phyloP scores from a whole-genome alignment of 2,113 vertebrate genomes.

The Gymnorhina tibicen region DNA sequence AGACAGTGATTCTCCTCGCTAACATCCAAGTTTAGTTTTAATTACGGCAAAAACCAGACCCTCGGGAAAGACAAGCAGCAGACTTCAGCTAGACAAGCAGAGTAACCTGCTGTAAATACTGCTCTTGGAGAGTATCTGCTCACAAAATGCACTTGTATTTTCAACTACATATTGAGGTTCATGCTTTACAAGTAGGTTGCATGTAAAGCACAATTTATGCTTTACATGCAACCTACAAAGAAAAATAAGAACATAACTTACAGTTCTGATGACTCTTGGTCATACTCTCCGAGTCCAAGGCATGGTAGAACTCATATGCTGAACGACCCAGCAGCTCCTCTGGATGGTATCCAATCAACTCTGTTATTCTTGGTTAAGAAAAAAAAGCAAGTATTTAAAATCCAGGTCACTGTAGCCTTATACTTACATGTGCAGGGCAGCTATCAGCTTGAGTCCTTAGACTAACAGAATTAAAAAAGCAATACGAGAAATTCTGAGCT shows the following conservation, averaged over 20 bases:
- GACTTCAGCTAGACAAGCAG: not conserved
- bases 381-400: not conserved
- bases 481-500: not conserved
- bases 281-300: slow-evolving; percentile 83
- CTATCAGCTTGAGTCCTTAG: not conserved
- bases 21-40: not conserved
- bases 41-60: not conserved
- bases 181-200: too few species aligned
- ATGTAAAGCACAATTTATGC: not conserved
- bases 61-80: not conserved
- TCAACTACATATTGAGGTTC: not conserved
- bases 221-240: not conserved
- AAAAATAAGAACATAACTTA: slow-evolving; percentile 64
- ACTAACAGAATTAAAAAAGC: not conserved
- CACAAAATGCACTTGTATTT: not conserved
- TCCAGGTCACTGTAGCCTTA: not conserved
- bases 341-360: slow-evolving; percentile 86
- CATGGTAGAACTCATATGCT: slow-evolving; percentile 90
- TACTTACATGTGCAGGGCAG: not conserved
- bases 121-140: not conserved
- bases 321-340: slow-evolving; percentile 89
- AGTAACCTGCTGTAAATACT: not conserved
- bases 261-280: slow-evolving; percentile 88
- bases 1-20: not conserved
- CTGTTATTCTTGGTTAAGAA: slow-evolving; percentile 78